Base-by-base conservation (phyloP, 2,797 vertebrate species). In the Pogoniulus pusillus region DNA sequence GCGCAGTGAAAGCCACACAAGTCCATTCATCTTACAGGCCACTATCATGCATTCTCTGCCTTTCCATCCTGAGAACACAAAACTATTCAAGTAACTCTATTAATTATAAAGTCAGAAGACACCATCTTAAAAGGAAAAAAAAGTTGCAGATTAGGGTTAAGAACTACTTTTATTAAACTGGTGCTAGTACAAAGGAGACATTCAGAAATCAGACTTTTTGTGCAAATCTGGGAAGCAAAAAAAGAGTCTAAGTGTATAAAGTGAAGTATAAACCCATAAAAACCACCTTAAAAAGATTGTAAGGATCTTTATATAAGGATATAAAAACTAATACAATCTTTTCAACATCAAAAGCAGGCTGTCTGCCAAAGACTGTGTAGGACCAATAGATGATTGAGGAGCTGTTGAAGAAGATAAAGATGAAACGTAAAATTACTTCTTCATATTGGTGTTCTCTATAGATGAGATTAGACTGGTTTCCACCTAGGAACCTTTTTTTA, bases 41-140 rank as follows among this genome's bases (percentile, higher is more conserved):
- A 6, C 6, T 43, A 20, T 32, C 23, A 32, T 26, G 9, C 32
- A 3, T 59, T 60, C 24, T 35, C 54, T 12, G 1, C 1, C 3
- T 53, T 82, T 69, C 65, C 55, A 6, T 26, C 22, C 70, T 34
- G 7, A 63, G 13, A 81, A 89, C 75, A n/a, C 59, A 34, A 58
- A 88, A 34, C 60, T 41, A 57, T 43, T 55, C 4, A 47, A 53
- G 80, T n/a, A 55, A 27, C 2, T 19, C 77, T 20, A 24, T 20
- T 87, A 9, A 72, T 69, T 35, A 2, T 62, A 79, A 47, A 3
- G 66, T 55, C 5, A 63, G 16, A 84, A 23, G 1, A 39, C 1
- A 4, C 0, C 2, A 59, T 43, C 17, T 7, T 0, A 45, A 47
- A 20, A n/a, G n/a, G n/a, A 47, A 23, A 47, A 47, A 47, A 47